These are phyloP conservation scores for Phortica okadai DNA, from an alignment of 2,888 invertebrate genomes.

Conservation along the genomic window DNA sequence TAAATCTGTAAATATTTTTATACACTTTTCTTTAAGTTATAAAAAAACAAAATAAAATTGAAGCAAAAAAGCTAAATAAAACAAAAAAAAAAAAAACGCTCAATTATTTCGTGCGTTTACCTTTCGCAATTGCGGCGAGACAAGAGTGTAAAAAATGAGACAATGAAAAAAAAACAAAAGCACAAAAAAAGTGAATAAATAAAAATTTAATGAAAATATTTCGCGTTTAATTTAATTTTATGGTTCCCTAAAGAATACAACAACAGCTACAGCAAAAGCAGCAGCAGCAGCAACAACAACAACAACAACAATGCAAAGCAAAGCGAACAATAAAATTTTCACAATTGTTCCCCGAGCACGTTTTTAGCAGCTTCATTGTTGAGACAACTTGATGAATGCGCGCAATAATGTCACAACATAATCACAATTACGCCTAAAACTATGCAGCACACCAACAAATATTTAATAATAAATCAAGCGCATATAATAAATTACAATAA, in stretches of 20 bases:
- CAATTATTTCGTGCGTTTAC: constrained; percentile 31
- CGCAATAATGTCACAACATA: constrained; percentile 46
- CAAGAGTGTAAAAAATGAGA: neutral
- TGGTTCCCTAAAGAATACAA: constrained; percentile 60
- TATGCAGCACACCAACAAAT: constrained; percentile 56
- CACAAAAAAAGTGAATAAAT: constrained; percentile 65
- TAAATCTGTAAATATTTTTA: constrained; percentile 26
- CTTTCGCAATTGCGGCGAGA: constrained; percentile 29
- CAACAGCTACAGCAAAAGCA: constrained; percentile 36
- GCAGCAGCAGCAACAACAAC: constrained; percentile 42
- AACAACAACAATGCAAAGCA: constrained; percentile 29
- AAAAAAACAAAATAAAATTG: neutral
- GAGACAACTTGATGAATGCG: constrained; percentile 27
- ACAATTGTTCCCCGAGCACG: constrained; percentile 33
- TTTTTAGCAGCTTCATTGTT: neutral
- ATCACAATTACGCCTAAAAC: constrained; percentile 65
- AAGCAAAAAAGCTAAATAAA: neutral
- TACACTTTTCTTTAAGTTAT: neutral
- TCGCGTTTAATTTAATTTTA: constrained; percentile 69
- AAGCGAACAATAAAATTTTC: constrained; percentile 38
- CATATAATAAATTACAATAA: constrained; percentile 58
- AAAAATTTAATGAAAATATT: constrained; percentile 72
- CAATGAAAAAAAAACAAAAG: constrained; percentile 33
- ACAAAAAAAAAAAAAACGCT: constrained; percentile 6
- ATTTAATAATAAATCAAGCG: constrained; percentile 63